These are phyloP conservation scores for Pygoscelis antarcticus DNA, from an alignment of 2,113 vertebrate species.

Conservation along the genomic window DNA sequence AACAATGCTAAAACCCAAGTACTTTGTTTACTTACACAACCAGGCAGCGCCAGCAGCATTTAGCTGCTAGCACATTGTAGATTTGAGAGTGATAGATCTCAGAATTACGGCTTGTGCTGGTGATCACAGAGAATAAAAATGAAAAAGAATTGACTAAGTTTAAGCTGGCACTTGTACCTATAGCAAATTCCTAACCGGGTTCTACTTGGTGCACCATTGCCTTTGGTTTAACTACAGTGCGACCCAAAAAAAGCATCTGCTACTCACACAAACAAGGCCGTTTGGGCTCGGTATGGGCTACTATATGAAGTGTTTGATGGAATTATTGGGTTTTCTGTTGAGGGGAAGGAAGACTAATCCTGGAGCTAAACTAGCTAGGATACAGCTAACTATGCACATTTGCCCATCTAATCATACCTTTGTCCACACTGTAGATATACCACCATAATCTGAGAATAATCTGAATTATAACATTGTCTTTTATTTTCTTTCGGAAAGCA, in stretches of 20 bases:
- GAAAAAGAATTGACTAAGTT: not conserved
- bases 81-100: not conserved
- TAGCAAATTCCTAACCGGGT: not conserved
- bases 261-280: not conserved
- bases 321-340: not conserved
- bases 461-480: not conserved
- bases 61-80: not conserved
- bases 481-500: not conserved
- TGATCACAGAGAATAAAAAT: not conserved
- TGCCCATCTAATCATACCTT: not conserved
- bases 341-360: not conserved
- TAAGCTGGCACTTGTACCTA: not conserved
- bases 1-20: not conserved
- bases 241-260: not conserved
- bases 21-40: not conserved
- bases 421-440: not conserved
- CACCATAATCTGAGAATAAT: not conserved
- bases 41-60: not conserved
- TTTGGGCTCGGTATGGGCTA: not conserved
- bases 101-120: not conserved
- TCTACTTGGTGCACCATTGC: not conserved
- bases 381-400: not conserved
- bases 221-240: not conserved
- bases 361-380: not conserved
- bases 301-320: not conserved